Percentiles rank a stretch among this genome's conserved stretches.
Conservation (phyloP, 2,113 vertebrate genomes). For the Tetrao urogallus region DNA sequence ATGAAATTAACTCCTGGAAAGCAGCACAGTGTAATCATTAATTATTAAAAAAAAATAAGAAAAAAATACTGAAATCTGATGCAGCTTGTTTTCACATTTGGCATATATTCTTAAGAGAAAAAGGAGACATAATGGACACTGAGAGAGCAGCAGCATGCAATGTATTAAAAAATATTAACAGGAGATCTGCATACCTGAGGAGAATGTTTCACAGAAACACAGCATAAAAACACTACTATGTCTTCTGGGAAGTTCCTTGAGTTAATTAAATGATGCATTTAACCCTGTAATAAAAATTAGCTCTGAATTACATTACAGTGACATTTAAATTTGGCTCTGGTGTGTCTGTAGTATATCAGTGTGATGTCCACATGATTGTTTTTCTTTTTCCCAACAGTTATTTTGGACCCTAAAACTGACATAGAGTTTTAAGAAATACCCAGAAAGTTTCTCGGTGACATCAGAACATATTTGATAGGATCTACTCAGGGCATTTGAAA, state of each 20-base stretch:
- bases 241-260: background rate
- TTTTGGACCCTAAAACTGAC: background rate
- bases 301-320: background rate
- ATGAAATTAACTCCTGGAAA: conserved; percentile 18
- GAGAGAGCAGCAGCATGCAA: background rate
- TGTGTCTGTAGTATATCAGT: background rate
- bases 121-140: background rate
- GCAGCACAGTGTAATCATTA: background rate
- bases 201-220: background rate
- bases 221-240: background rate
- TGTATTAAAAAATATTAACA: background rate
- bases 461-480: background rate
- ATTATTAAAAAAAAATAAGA: background rate
- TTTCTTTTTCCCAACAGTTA: background rate
- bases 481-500: background rate
- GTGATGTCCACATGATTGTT: background rate
- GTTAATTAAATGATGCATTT: background rate
- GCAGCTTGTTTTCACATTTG: background rate
- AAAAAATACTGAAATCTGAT: background rate
- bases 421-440: background rate
- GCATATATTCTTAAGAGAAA: background rate
- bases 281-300: background rate
- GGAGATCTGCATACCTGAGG: background rate
- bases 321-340: background rate
- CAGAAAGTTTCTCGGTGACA: background rate